Evolutionary conservation across 2,113 vertebrate genomes (phyloP).

Genomic region (Stigmatopora argus): DNA sequence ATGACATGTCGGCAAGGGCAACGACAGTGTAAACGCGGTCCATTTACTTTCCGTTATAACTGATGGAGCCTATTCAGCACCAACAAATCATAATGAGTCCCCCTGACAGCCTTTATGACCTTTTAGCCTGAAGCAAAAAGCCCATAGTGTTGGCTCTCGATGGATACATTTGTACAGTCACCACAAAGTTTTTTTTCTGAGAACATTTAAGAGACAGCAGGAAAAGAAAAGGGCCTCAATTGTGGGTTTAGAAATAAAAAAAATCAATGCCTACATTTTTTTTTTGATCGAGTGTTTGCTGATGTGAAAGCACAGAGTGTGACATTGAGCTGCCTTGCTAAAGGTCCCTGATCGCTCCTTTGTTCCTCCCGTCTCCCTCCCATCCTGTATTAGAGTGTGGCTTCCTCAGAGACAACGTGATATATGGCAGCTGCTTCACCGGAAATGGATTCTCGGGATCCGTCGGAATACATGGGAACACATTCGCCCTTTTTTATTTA

Average conservation of each 20-base stretch:
- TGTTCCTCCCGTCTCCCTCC: slow-evolving; percentile 43
- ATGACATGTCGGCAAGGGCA: neutral
- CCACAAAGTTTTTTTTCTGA: slow-evolving; percentile 30
- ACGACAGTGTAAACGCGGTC: neutral
- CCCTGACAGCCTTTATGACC: slow-evolving; percentile 50
- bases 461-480: slow-evolving; percentile 59
- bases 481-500: slow-evolving; percentile 38
- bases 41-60: slow-evolving; percentile 25
- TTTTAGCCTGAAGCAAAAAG: slow-evolving; percentile 35
- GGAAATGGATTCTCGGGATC: slow-evolving; percentile 63
- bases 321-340: slow-evolving; percentile 40
- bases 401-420: slow-evolving; percentile 55
- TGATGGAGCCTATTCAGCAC: slow-evolving; percentile 38
- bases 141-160: slow-evolving; percentile 38
- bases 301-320: slow-evolving; percentile 34
- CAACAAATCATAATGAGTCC: slow-evolving; percentile 54
- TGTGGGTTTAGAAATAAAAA: neutral
- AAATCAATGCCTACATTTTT: slow-evolving; percentile 22
- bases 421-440: slow-evolving; percentile 72
- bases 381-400: slow-evolving; percentile 32
- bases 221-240: neutral
- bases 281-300: slow-evolving; percentile 16
- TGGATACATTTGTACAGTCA: slow-evolving; percentile 44
- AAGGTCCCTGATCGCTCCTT: slow-evolving; percentile 47
- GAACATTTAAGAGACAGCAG: slow-evolving; percentile 15